Base-by-base conservation (phyloP, 2,888 invertebrate species). In the Pediacus dermestoides region DNA sequence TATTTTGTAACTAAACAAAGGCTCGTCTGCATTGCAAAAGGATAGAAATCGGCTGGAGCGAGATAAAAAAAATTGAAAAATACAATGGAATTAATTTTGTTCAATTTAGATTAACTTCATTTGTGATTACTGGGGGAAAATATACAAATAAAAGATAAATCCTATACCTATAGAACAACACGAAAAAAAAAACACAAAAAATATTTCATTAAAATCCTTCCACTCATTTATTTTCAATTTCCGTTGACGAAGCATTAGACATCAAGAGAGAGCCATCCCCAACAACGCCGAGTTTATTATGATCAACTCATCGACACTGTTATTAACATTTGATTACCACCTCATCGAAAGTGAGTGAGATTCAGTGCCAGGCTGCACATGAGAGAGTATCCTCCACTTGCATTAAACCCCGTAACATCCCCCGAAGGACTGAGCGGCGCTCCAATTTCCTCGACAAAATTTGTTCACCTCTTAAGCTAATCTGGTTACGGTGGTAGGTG, bases 101-200 rank as follows among this genome's bases (percentile, higher is more conserved):
- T 64, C 67, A 66, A 68, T 68, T 67, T 63, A 61, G 66, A 69
- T 69, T 66, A 70, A 67, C 64, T 66, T 63, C 60, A 65, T 63
- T 64, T 62, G 61, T 61, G 66, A 67, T 67, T 64, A 61, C 60
- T 43, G 47, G 37, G 36, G 57, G 52, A 57, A 56, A 64, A 61
- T 62, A 59, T 57, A 63, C 60, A 63, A 56, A 52, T 52, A 52
- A 44, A 61, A 61, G 57, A 54, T 55, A 58, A 60, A 58, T 51
- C 57, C 54, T 55, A 54, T 55, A n/a, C n/a, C n/a, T n/a, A n/a
- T n/a, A n/a, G n/a, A n/a, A n/a, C n/a, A n/a, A n/a, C 42, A 53
- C 44, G 22, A 22, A 58, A 57, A 59, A n/a, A n/a, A n/a, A n/a
- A 42, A 53, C 44, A 16, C 16, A 58, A 57, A 59, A 63, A 65